These are phyloP conservation scores for Papilio gigon DNA, from an alignment of 2,888 invertebrate species.

Conservation along the genomic window DNA sequence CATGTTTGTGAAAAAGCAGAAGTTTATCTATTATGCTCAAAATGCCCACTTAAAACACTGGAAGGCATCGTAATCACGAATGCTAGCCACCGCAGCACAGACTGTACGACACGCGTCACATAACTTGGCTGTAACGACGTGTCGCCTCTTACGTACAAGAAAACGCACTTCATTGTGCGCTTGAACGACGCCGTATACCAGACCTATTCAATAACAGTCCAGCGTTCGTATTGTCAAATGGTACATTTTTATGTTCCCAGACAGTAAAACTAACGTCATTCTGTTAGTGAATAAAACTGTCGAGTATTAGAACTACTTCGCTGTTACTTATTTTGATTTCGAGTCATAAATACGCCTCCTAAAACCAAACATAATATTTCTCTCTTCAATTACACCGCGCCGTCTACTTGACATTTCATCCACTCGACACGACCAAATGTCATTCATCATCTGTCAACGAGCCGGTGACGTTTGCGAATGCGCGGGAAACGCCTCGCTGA, in stretches of 20 bases:
- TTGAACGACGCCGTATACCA: conserved; percentile 5
- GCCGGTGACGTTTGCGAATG: conserved; percentile 28
- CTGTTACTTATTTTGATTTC: no score
- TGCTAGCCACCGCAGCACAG: conserved; percentile 17
- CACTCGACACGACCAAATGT: conserved; percentile 32
- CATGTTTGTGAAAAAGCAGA: no score
- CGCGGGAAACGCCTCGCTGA: conserved; percentile 32
- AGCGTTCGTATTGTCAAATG: neutral
- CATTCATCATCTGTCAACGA: conserved; percentile 41
- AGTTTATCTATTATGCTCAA: no score
- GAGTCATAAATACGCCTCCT: neutral
- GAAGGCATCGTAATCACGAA: conserved; percentile 8
- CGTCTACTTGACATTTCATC: conserved; percentile 35
- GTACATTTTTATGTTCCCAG: neutral
- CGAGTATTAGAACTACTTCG: no score
- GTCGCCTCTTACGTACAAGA: conserved; percentile 49
- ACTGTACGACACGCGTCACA: conserved; percentile 50
- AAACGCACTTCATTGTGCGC: conserved; percentile 47
- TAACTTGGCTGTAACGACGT: conserved; percentile 49
- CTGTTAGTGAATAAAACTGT: no score
- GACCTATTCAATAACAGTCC: conserved; percentile 27
- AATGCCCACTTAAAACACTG: neutral
- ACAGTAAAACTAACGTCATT: neutral
- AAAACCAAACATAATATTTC: conserved; percentile 17
- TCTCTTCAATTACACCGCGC: conserved; percentile 20